Base-by-base conservation (phyloP, 2,888 invertebrate species). In the Drosophila rellima region DNA sequence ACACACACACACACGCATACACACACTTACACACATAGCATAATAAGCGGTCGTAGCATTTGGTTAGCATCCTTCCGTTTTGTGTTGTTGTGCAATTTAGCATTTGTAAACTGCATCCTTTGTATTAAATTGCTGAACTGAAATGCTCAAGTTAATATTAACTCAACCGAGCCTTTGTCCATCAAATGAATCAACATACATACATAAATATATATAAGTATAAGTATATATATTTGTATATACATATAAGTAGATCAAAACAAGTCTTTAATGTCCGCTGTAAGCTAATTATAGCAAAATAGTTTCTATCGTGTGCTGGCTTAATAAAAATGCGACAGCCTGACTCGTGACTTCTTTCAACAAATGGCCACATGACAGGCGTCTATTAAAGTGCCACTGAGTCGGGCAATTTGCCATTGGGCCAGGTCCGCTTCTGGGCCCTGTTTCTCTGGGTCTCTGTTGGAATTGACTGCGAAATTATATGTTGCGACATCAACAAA, bases 11-110 rank as follows among this genome's bases (percentile, higher is more conserved):
- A 26, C 33, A 20, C 18, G 10, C 31, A 26, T 29, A 20, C 48
- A 33, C 47, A 23, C 42, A 29, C 50, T 29, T 56, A 54, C 31
- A 33, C 42, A 35, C 52, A 66, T 23, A 48, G 51, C 39, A 44
- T 73, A 81, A 73, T 82, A 75, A 73, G 60, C 75, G 75, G 65
- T 66, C 75, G 45, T 51, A 74, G 82, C 82, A 87, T 78, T 88
- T 76, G 80, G 48, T 54, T 52, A 56, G 76, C 65, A 78, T 88
- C 82, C 88, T 85, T 85, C 80, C 85, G 81, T 37, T 67, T 47
- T 50, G 66, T 47, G 55, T 42, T 66, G 55, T 39, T 62, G 45
- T 47, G 60, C 48, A 70, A 69, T 72, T 84, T 65, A 61, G 31
- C 66, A 77, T 74, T 69, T 79, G 54, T 57, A 69, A 65, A 37